phyloP scores from a whole-genome alignment of 2,888 invertebrate genomes.

The Camptogramma bilineatum region DNA sequence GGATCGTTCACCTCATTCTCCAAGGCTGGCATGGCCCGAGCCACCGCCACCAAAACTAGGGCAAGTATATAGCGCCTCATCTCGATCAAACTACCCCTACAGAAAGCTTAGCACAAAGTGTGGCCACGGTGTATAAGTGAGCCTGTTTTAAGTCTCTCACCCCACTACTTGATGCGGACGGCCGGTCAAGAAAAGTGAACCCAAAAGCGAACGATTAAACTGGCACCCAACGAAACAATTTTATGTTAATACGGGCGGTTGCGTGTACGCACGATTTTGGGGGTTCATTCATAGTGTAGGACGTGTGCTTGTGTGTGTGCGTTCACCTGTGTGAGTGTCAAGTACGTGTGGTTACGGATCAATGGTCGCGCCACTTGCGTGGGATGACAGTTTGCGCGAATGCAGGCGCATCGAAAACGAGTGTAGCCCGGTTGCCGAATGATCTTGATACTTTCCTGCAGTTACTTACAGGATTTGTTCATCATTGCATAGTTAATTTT shows the following conservation, averaged over 20 bases:
- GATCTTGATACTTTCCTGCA: constrained; percentile 30
- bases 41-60: constrained; percentile 81
- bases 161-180: constrained; percentile 68
- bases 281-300: constrained; percentile 61
- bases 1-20: constrained; percentile 84
- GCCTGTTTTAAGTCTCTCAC: constrained; percentile 80
- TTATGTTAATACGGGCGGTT: constrained; percentile 71
- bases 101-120: constrained; percentile 78
- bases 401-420: constrained; percentile 37
- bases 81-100: constrained; percentile 73
- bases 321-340: constrained; percentile 39
- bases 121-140: constrained; percentile 70
- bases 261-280: constrained; percentile 66
- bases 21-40: constrained; percentile 78
- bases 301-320: constrained; percentile 41
- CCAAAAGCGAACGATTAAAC: constrained; percentile 77
- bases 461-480: constrained; percentile 2
- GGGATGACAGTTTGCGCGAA: constrained; percentile 39
- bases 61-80: constrained; percentile 80
- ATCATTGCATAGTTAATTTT: not conserved
- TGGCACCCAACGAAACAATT: constrained; percentile 72
- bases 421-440: constrained; percentile 12
- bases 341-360: constrained; percentile 51
- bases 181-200: constrained; percentile 76
- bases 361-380: constrained; percentile 53